A percentile compares a stretch with the other conserved stretches of the same genome.
These are phyloP conservation scores for Himalopsyche kuldschensis DNA, from an alignment of 2,888 invertebrate species.

Conservation along the genomic window DNA sequence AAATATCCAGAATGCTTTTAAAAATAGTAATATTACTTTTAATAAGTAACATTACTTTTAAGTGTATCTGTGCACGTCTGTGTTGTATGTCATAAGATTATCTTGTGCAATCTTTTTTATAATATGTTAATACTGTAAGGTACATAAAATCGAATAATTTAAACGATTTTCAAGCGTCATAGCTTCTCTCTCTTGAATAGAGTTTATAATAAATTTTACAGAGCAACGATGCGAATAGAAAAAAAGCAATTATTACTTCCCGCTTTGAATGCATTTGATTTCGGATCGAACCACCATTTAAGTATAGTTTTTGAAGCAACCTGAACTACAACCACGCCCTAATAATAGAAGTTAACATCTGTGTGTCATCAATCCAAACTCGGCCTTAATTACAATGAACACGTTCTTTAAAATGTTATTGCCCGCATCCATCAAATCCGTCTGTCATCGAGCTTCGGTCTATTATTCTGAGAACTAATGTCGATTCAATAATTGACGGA, in stretches of 20 bases:
- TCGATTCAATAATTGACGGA: too few species aligned
- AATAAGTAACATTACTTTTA: too few species aligned
- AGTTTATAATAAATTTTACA: neutral
- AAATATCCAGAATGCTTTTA: too few species aligned
- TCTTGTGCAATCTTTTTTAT: too few species aligned
- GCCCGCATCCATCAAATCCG: neutral
- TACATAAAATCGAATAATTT: too few species aligned
- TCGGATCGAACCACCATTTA: neutral
- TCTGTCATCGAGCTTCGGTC: neutral
- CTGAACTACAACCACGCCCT: neutral
- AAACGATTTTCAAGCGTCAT: neutral
- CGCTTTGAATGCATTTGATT: neutral
- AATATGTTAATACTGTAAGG: too few species aligned
- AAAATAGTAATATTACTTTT: too few species aligned
- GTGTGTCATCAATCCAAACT: neutral
- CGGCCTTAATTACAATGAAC: neutral
- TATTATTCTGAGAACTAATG: too few species aligned
- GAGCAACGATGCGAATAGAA: neutral
- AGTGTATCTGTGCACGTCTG: too few species aligned
- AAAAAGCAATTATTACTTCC: neutral
- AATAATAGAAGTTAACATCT: neutral
- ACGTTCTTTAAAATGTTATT: neutral
- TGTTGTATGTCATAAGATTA: too few species aligned
- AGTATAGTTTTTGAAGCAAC: neutral
- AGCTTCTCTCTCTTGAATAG: neutral